Conservation (phyloP, 1,140 invertebrate species). For the Lordiphosa stackelbergi region DNA sequence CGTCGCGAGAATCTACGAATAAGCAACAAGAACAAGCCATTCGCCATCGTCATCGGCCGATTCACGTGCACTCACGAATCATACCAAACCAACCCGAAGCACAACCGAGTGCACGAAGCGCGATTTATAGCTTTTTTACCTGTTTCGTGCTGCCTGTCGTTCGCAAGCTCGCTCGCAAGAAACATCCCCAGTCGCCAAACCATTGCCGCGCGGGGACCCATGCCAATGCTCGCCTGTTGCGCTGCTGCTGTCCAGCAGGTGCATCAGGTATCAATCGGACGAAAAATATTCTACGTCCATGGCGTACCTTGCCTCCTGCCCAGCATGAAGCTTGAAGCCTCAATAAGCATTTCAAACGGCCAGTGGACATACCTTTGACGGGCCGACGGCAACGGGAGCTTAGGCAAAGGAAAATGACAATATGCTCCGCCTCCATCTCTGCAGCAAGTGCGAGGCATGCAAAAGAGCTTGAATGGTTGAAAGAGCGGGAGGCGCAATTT, state of each 20-base stretch:
- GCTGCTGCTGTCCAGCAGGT: conserved; percentile 18
- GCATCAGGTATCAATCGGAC: conserved; percentile 7
- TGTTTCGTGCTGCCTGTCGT: conserved; percentile 46
- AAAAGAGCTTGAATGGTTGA: conserved; percentile 61
- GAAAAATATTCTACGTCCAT: conserved; percentile 4
- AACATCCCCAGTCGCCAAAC: conserved; percentile 53
- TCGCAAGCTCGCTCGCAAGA: conserved; percentile 34
- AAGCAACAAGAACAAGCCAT: conserved; percentile 74
- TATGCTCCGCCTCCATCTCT: conserved; percentile 74
- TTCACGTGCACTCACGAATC: conserved; percentile 25
- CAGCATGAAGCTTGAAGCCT: conserved; percentile 3
- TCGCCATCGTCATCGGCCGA: conserved; percentile 39
- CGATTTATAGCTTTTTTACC: conserved; percentile 76
- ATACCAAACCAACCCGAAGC: conserved; percentile 20
- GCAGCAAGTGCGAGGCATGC: conserved; percentile 60
- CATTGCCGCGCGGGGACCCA: conserved; percentile 11
- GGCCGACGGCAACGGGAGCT: conserved; percentile 30
- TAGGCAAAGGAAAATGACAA: conserved; percentile 37
- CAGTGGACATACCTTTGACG: not conserved
- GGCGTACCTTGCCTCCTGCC: conserved; percentile 1
- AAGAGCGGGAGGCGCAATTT: conserved; percentile 63
- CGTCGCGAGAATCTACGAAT: conserved; percentile 67
- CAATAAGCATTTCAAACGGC: not conserved
- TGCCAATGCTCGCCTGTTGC: conserved; percentile 61
- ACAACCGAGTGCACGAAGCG: conserved; percentile 35